These are phyloP conservation scores for Sycophaga agraensis DNA, from an alignment of 1,140 invertebrate genomes.

Conservation along the genomic window DNA sequence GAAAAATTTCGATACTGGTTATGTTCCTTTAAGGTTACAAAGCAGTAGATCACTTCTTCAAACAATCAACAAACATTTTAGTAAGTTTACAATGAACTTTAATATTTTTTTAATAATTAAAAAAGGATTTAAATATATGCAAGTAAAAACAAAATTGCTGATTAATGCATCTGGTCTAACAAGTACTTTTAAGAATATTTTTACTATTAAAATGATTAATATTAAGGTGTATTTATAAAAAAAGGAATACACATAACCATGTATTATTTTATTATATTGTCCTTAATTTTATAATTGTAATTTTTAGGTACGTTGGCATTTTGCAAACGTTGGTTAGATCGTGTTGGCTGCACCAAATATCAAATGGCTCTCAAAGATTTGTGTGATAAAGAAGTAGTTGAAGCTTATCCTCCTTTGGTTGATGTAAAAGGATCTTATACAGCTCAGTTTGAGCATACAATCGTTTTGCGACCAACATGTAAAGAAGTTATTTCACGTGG, in stretches of 20 bases:
- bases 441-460: constrained; percentile 99
- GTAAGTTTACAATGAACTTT: constrained; percentile 33
- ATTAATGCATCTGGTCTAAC: too few species aligned
- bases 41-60: constrained; percentile 92
- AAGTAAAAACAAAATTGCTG: too few species aligned
- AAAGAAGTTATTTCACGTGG: constrained; percentile 97
- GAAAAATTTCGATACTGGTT: constrained; percentile 96
- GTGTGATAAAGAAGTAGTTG: constrained; percentile 93
- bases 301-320: constrained; percentile 86
- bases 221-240: too few species aligned
- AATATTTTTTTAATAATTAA: too few species aligned
- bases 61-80: constrained; percentile 97
- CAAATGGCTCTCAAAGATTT: constrained; percentile 98
- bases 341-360: constrained; percentile 95
- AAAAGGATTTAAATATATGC: too few species aligned
- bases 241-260: too few species aligned
- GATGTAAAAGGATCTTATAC: constrained; percentile 98
- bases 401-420: constrained; percentile 97
- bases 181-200: too few species aligned
- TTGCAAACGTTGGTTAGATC: constrained; percentile 97
- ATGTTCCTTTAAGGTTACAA: constrained; percentile 85
- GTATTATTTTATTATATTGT: neutral
- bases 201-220: too few species aligned
- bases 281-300: constrained; percentile 17
- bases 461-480: constrained; percentile 95